Base-by-base conservation (phyloP, 2,888 invertebrate genomes). In the Deroplatys truncata region DNA sequence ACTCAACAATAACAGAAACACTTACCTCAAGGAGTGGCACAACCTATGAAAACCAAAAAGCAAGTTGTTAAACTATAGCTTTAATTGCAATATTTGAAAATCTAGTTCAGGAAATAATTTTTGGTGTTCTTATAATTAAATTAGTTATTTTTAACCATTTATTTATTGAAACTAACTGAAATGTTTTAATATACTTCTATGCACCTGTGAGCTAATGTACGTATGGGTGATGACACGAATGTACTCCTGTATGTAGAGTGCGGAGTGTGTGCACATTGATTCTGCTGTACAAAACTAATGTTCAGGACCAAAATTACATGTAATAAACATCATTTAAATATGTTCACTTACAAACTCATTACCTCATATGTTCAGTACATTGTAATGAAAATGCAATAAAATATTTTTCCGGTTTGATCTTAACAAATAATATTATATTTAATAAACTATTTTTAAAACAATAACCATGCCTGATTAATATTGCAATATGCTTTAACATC, bases 291-390 rank as follows among this genome's bases (percentile, higher is more conserved):
- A 87, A 87, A 87, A 20, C 72, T 82, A n/a, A 28, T 87, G 82
- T 87, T 82, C 87, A 87, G 87, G 87, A 87, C 87, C 87, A 87
- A 87, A 72, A 83, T 83, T 87, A 82, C 82, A 82, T 87, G 87
- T 87, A 83, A 31, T 72, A 72, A 72, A 72, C 56, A 72, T 72
- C 16, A 72, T 72, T 72, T 72, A 72, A 72, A 72, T 72, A 72
- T 72, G 56, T 72, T 72, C 56, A 72, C 56, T 72, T 72, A 72
- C 56, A 72, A 72, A 72, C 56, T 72, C 56, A 72, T 72, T 72
- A 72, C 56, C 56, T 72, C 56, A 72, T 72, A 72, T 72, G 56
- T 72, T 72, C 56, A 72, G 56, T 72, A 72, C 56, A 72, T 72
- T 72, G 56, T 72, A 72, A 72, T 72, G 56, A 72, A 72, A 72